A percentile compares a stretch with the other conserved stretches of the same genome.
phyloP scores from a whole-genome alignment of 2,113 vertebrate genomes.

The Scopus umbretta region DNA sequence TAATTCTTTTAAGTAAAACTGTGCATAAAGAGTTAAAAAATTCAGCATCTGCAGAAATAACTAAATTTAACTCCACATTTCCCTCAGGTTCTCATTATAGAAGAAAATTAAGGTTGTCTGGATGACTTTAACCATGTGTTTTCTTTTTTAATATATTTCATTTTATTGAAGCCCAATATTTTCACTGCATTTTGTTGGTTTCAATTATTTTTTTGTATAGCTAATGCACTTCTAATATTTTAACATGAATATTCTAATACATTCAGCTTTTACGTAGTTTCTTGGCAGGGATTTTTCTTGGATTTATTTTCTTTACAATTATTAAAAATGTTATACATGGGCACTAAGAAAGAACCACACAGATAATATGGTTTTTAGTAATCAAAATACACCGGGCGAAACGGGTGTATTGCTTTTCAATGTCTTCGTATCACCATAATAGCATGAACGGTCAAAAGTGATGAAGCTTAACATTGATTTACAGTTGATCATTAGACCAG shows the following conservation, averaged over 20 bases:
- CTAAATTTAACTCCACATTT: constrained; percentile 10
- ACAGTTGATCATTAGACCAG: background rate
- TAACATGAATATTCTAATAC: background rate
- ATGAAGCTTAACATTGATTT: background rate
- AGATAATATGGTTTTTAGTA: background rate
- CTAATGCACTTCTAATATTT: constrained; percentile 2
- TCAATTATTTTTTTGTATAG: background rate
- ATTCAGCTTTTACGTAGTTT: background rate
- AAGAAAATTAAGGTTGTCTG: constrained; percentile 10
- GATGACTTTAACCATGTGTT: background rate
- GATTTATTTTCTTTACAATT: background rate
- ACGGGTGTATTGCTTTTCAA: background rate
- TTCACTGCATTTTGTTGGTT: background rate
- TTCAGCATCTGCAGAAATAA: background rate
- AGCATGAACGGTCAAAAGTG: background rate
- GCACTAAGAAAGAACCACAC: background rate
- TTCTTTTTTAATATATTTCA: background rate
- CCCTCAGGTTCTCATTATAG: constrained; percentile 21
- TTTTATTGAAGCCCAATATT: background rate
- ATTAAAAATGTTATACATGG: background rate
- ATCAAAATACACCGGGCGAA: background rate
- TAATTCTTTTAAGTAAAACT: background rate
- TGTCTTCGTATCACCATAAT: background rate
- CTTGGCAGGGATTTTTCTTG: background rate
- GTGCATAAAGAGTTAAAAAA: background rate